Base-by-base conservation (phyloP, 2,113 vertebrate genomes). In the Rhinopomastus cyanomelas region DNA sequence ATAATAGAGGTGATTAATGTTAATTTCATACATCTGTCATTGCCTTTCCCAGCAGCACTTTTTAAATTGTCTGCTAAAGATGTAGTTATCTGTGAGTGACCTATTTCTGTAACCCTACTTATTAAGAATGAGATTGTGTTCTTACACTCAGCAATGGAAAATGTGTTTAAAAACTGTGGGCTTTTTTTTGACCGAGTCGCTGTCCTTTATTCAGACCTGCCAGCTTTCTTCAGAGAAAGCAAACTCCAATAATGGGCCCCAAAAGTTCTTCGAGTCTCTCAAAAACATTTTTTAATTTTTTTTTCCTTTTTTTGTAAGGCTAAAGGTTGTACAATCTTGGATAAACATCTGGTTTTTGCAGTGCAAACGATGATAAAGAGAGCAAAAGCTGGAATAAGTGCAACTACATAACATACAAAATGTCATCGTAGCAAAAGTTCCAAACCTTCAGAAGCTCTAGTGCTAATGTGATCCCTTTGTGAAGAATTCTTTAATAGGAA, bases 311-410 rank as follows among this genome's bases (percentile, higher is more conserved):
- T 10, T 12, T 64, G 53, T 44, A 8, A 57, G 81, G 34, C 74
- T 77, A 75, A 79, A 75, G 53, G 48, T 67, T 88, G 56, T 74
- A 65, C 15, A 51, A 73, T 69, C 32, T 77, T 71, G 42, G 56
- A 59, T 73, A 94, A 92, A 51, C 39, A 53, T 76, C 79, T 76
- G 64, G 6, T 68, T 89, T 93, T 89, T 32, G 53, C 87, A 82
- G 82, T 53, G 64, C 75, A 85, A 91, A 89, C 59, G 79, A 29
- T 12, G 32, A 53, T 68, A 53, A 89, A 95, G 60, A 57, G 87
- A 95, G 60, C 52, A 80, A 59, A 94, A 94, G 59, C 72, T 82
- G 69, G 75, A 93, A 71, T 88, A 95, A 81, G 93, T 92, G 32
- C 69, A 91, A 11, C 46, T 71, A 14, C 42, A 14, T 26, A 73